Percentiles rank a stretch among this genome's conserved stretches.
Conservation (phyloP, 2,113 vertebrate species). For the Melanotaenia duboulayi region DNA sequence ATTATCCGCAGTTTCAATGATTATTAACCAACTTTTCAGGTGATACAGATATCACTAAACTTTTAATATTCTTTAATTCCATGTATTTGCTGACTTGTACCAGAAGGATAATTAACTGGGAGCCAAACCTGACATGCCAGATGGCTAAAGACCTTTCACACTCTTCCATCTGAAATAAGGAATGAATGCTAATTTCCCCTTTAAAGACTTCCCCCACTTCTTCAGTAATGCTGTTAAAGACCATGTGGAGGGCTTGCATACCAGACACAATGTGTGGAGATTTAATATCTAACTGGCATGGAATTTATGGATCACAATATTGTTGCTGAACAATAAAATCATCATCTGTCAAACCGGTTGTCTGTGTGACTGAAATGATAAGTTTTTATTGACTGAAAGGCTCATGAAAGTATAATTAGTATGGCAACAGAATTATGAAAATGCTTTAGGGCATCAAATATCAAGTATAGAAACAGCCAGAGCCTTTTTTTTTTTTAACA, state of each 20-base stretch:
- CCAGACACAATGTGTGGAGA: conserved; percentile 48
- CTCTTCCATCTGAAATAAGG: conserved; percentile 35
- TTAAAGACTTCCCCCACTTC: conserved; percentile 38
- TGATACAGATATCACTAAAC: too few relatives aligned
- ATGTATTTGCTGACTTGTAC: not conserved
- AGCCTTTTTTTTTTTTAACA: conserved; percentile 4
- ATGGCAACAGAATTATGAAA: conserved; percentile 6
- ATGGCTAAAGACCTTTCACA: conserved; percentile 23
- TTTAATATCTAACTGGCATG: conserved; percentile 49
- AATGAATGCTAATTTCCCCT: conserved; percentile 44
- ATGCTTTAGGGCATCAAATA: not conserved
- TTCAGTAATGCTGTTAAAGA: conserved; percentile 32
- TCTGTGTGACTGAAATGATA: conserved; percentile 48
- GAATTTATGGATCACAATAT: conserved; percentile 33
- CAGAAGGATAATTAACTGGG: not conserved
- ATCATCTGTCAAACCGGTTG: conserved; percentile 50
- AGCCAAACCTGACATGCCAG: conserved; percentile 19
- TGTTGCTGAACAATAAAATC: conserved; percentile 46
- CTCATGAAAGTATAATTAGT: conserved; percentile 37
- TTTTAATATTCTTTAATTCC: not conserved
- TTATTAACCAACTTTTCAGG: too few relatives aligned
- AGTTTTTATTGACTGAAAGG: conserved; percentile 40
- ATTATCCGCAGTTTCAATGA: too few relatives aligned
- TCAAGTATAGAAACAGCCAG: not conserved
- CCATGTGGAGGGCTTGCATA: conserved; percentile 58